phyloP scores from a whole-genome alignment of 1,140 invertebrate species.

The Panagrolaimus sp. region DNA sequence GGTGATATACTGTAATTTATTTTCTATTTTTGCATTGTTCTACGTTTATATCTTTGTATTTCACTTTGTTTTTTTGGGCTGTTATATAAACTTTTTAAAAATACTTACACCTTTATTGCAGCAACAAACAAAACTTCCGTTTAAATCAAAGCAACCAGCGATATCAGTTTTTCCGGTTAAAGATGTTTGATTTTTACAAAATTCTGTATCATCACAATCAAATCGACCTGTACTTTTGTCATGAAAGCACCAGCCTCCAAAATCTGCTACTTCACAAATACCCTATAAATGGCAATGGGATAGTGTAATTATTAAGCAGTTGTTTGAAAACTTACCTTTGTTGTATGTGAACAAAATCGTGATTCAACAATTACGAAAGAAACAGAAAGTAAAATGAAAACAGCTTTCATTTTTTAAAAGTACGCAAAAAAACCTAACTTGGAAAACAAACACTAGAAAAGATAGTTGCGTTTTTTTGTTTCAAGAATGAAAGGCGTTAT shows the following conservation, averaged over 20 bases:
- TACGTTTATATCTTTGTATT: neutral
- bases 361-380: too few species aligned
- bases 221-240: neutral
- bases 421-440: too few species aligned
- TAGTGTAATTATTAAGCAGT: too few species aligned
- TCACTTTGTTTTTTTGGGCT: conserved; percentile 13
- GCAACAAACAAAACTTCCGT: conserved; percentile 3
- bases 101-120: conserved; percentile 18
- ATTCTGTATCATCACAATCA: conserved; percentile 13
- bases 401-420: too few species aligned
- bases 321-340: too few species aligned
- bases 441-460: too few species aligned
- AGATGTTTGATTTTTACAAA: neutral
- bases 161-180: conserved; percentile 4
- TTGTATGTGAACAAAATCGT: too few species aligned
- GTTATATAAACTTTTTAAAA: neutral
- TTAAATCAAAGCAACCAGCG: conserved; percentile 8
- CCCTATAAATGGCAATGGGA: neutral
- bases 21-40: neutral
- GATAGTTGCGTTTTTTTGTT: too few species aligned
- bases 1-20: neutral
- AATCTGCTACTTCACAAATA: conserved; percentile 9
- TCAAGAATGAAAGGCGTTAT: too few species aligned
- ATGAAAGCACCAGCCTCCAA: conserved; percentile 11
- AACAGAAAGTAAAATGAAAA: too few species aligned